These are phyloP conservation scores for Dinoponera quadriceps DNA, from an alignment of 1,140 invertebrate species.

Conservation along the genomic window DNA sequence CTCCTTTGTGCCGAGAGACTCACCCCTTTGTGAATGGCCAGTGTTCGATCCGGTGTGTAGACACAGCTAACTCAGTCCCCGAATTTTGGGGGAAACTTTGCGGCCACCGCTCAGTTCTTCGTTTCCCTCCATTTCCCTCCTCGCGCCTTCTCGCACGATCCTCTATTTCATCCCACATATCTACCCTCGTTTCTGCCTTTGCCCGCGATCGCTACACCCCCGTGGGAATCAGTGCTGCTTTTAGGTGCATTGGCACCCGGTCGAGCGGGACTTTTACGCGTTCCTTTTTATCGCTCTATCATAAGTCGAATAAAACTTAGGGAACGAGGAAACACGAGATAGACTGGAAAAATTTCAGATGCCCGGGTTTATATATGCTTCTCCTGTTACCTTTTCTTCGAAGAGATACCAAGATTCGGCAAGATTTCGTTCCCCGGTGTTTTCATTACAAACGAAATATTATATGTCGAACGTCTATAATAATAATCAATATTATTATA, in stretches of 20 bases:
- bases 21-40: conserved; percentile 65
- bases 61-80: conserved; percentile 59
- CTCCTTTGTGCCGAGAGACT: conserved; percentile 60
- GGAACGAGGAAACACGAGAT: neutral
- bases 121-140: neutral
- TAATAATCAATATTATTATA: too few relatives aligned
- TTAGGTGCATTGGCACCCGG: neutral
- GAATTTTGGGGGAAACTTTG: conserved; percentile 64
- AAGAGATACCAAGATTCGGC: too few relatives aligned
- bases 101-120: conserved; percentile 36
- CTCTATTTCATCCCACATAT: conserved; percentile 27
- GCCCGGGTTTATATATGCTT: too few relatives aligned
- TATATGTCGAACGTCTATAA: too few relatives aligned
- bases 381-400: too few relatives aligned
- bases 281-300: neutral
- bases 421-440: too few relatives aligned
- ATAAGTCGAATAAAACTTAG: neutral
- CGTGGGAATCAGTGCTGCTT: conserved; percentile 35
- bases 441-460: too few relatives aligned
- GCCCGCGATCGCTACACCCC: neutral
- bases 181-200: conserved; percentile 27
- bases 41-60: conserved; percentile 60
- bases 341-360: neutral
- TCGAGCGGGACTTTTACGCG: neutral
- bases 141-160: conserved; percentile 6